Conservation (phyloP, 2,797 vertebrate species). For the Tokudaia tokunoshimensis region DNA sequence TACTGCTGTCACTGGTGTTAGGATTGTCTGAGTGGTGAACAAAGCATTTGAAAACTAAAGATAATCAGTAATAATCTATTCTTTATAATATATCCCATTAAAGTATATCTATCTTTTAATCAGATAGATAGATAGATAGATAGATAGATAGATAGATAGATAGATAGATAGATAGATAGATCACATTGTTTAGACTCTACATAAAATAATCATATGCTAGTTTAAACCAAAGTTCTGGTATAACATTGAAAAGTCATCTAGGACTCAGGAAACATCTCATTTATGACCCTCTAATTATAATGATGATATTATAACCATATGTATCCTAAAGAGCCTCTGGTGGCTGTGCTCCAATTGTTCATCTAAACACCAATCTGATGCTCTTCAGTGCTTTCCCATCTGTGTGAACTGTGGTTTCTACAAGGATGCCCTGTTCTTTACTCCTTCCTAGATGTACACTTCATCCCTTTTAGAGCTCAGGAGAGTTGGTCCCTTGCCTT, state of each 20-base stretch:
- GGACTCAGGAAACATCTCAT: not conserved
- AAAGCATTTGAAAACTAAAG: not conserved
- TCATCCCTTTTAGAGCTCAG: not conserved
- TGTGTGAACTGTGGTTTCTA: not conserved
- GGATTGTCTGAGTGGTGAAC: not conserved
- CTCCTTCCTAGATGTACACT: not conserved
- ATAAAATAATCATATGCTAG: not conserved
- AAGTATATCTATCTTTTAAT: not conserved
- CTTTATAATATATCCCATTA: not conserved
- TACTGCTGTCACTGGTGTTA: not conserved
- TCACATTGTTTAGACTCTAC: not conserved
- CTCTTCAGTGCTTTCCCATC: not conserved
- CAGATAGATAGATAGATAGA: no score
- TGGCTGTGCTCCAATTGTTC: not conserved
- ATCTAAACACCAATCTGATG: not conserved
- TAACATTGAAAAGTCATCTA: slow-evolving; percentile 25
- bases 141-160: no score
- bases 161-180: no score
- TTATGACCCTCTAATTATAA: not conserved
- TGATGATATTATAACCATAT: not conserved
- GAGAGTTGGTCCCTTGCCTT: not conserved
- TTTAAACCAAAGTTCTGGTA: not conserved
- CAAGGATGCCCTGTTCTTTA: not conserved
- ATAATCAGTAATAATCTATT: not conserved
- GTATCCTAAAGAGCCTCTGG: not conserved